phyloP scores from a whole-genome alignment of 2,888 invertebrate genomes.

The Drosophila niveifrons region DNA sequence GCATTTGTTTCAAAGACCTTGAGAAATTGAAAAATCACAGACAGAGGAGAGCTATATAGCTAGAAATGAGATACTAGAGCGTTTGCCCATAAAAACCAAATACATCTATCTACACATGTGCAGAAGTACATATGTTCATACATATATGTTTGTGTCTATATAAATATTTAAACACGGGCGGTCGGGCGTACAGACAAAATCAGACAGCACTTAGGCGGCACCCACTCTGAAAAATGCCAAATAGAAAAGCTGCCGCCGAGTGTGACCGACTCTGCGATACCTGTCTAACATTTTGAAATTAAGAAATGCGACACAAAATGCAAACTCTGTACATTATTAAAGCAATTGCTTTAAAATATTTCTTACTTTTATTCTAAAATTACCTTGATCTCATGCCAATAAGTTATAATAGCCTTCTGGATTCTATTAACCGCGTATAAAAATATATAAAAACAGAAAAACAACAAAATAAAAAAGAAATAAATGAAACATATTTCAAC shows the following conservation, averaged over 20 bases:
- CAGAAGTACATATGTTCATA: conserved; percentile 10
- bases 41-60: conserved; percentile 40
- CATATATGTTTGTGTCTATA: conserved; percentile 47
- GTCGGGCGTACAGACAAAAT: conserved; percentile 38
- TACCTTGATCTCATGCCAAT: background rate
- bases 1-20: conserved; percentile 63
- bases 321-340: no score
- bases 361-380: no score
- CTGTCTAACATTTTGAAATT: background rate
- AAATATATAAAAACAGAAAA: conserved; percentile 16
- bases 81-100: conserved; percentile 75
- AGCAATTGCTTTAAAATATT: no score
- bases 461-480: conserved; percentile 25
- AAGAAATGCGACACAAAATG: no score
- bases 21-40: conserved; percentile 74
- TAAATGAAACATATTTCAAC: conserved; percentile 67
- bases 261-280: background rate
- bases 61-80: conserved; percentile 79
- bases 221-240: conserved; percentile 61
- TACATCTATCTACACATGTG: conserved; percentile 32
- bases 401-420: background rate
- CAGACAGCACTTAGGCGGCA: conserved; percentile 75
- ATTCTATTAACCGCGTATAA: conserved; percentile 2
- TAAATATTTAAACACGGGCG: conserved; percentile 64
- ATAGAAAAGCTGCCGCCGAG: conserved; percentile 2